Percentiles rank a stretch among this genome's conserved stretches.
Conservation (phyloP, 2,797 vertebrate genomes). For the Fistularia commersonii region DNA sequence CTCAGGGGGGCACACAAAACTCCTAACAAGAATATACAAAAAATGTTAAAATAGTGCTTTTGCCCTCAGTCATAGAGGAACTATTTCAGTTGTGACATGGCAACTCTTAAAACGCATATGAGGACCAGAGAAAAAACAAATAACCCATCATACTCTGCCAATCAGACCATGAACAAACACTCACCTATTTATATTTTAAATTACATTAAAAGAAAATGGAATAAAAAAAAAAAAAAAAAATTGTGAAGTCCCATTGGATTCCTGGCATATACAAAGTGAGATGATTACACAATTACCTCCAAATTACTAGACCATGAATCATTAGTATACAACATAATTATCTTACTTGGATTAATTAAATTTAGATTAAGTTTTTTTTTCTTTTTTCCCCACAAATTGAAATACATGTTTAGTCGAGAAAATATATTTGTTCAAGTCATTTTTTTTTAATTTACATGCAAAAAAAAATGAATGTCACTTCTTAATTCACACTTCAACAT, state of each 20-base stretch:
- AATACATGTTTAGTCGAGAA: neutral
- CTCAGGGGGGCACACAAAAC: slow-evolving; percentile 59
- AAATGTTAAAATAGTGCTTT: slow-evolving; percentile 51
- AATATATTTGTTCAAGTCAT: too few species aligned
- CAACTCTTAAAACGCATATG: slow-evolving; percentile 26
- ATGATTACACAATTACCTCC: neutral
- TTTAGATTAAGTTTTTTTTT: neutral
- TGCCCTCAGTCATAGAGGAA: slow-evolving; percentile 59
- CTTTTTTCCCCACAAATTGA: neutral
- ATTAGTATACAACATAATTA: too few species aligned
- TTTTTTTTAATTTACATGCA: too few species aligned
- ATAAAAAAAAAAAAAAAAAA: neutral
- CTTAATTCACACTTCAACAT: neutral
- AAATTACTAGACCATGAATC: too few species aligned
- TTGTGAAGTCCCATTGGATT: neutral
- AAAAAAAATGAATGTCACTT: neutral
- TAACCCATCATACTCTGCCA: slow-evolving; percentile 5
- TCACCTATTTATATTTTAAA: slow-evolving; percentile 3
- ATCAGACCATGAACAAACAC: slow-evolving; percentile 5
- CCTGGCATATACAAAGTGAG: neutral
- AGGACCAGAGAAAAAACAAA: slow-evolving; percentile 13
- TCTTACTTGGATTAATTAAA: neutral
- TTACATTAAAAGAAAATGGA: neutral
- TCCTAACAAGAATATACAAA: slow-evolving; percentile 40
- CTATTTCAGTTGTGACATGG: slow-evolving; percentile 35